phyloP scores from a whole-genome alignment of 2,113 vertebrate genomes.

The Anarhynchus alexandrinus region DNA sequence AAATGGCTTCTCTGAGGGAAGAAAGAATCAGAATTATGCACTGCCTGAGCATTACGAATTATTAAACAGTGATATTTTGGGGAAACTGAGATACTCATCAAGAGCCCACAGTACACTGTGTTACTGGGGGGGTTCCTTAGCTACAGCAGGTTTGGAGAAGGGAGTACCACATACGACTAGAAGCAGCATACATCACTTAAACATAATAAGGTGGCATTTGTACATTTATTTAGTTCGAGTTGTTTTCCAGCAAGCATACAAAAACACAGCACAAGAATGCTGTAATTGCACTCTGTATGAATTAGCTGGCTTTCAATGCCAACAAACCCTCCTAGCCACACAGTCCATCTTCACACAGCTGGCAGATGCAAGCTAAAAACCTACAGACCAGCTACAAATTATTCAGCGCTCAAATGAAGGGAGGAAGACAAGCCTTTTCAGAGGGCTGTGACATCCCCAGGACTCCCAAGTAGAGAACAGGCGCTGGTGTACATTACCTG shows the following conservation, averaged over 20 bases:
- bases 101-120: not conserved
- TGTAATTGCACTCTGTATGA: not conserved
- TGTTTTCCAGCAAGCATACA: not conserved
- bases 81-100: not conserved
- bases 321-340: not conserved
- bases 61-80: not conserved
- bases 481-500: not conserved
- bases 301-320: not conserved
- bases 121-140: not conserved
- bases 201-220: not conserved
- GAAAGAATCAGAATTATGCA: not conserved
- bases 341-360: not conserved
- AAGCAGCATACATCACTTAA: not conserved
- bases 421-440: constrained; percentile 6
- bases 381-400: not conserved
- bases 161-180: not conserved
- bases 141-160: not conserved
- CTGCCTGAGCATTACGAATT: not conserved
- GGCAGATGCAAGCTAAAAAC: not conserved
- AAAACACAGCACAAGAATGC: not conserved
- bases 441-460: not conserved
- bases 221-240: not conserved
- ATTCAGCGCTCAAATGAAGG: not conserved
- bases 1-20: not conserved
- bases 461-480: not conserved